Percentiles rank a stretch among this genome's conserved stretches.
Evolutionary conservation across 1,140 invertebrate genomes (phyloP).

Genomic region (Ganaspis sp.): DNA sequence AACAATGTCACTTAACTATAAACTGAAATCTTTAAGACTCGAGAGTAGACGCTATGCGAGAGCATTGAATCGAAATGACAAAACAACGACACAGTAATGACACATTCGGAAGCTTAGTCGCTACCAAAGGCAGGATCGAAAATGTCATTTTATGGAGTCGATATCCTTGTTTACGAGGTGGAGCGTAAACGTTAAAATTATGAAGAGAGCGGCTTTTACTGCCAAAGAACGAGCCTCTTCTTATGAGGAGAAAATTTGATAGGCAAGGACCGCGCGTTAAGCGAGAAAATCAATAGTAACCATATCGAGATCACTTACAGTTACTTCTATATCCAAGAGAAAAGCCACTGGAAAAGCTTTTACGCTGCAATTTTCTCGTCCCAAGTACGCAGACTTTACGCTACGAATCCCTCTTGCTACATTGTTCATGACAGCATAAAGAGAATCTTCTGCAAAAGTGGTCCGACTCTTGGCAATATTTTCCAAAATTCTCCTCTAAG

Average conservation of each 20-base stretch:
- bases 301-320: constrained; percentile 20
- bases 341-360: constrained; percentile 3
- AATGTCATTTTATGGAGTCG: background rate
- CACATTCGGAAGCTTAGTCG: background rate
- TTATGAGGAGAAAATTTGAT: background rate
- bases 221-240: background rate
- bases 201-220: background rate
- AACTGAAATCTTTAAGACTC: background rate
- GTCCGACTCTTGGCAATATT: background rate
- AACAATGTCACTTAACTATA: background rate
- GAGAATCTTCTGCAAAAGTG: constrained; percentile 3
- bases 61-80: background rate
- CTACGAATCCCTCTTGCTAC: background rate
- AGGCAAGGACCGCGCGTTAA: background rate
- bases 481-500: background rate
- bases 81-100: background rate
- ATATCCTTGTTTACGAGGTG: background rate
- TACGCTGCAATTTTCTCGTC: constrained; percentile 1
- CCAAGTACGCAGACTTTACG: constrained; percentile 9
- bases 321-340: background rate
- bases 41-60: background rate
- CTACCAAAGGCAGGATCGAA: background rate
- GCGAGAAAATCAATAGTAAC: constrained; percentile 1
- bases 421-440: constrained; percentile 9
- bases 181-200: background rate